Conservation (phyloP, 2,113 vertebrate species). For the Hippocampus zosterae region DNA sequence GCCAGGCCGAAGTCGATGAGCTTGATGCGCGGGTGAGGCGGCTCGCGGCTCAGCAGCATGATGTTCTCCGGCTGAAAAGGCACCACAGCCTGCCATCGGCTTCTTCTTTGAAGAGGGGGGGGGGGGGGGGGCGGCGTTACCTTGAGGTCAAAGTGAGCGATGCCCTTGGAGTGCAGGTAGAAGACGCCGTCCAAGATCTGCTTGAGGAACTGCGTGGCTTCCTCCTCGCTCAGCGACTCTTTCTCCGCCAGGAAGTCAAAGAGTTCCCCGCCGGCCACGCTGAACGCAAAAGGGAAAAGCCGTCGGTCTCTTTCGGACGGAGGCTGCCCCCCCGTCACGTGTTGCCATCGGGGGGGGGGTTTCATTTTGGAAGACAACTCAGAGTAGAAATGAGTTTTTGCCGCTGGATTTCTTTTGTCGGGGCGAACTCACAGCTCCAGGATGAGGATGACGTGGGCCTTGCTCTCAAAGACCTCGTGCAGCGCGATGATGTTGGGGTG, state of each 20-base stretch:
- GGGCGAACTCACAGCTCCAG: constrained; percentile 90
- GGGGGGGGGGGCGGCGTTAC: constrained; percentile 53
- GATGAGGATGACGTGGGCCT: constrained; percentile 94
- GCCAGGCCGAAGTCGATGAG: constrained; percentile 97
- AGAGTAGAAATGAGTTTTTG: too few relatives aligned
- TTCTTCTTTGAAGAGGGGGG: too few relatives aligned
- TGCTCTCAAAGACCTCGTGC: constrained; percentile 92
- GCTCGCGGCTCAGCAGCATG: constrained; percentile 89
- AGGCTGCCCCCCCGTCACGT: constrained; percentile 56
- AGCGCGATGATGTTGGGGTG: constrained; percentile 94
- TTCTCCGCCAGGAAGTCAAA: constrained; percentile 98
- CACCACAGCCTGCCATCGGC: too few relatives aligned
- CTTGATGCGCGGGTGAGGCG: constrained; percentile 94
- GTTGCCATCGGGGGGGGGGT: constrained; percentile 29
- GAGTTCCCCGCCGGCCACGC: constrained; percentile 94
- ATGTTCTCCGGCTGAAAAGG: constrained; percentile 90
- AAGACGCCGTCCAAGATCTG: constrained; percentile 96
- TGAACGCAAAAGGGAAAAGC: constrained; percentile 50
- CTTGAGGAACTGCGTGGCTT: constrained; percentile 97
- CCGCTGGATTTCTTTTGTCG: background rate
- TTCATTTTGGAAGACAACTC: too few relatives aligned
- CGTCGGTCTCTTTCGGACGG: constrained; percentile 46
- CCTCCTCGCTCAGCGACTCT: constrained; percentile 94
- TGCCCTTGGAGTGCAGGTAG: constrained; percentile 92
- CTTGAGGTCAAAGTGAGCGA: constrained; percentile 98